Base-by-base conservation (phyloP, 2,888 invertebrate genomes). In the Metellina segmentata region DNA sequence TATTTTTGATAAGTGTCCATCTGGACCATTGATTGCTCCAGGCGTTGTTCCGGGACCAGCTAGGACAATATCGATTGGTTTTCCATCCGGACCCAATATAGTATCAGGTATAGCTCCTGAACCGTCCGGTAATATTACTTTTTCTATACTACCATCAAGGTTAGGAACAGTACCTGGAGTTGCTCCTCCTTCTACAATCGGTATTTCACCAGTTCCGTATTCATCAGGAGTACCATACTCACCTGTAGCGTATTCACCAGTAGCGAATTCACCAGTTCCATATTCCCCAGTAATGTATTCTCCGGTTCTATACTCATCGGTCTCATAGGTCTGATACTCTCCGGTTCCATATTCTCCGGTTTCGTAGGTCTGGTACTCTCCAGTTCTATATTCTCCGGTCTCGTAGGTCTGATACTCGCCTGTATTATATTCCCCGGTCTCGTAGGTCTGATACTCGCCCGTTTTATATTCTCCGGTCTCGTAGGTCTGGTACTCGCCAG, bases 41-140 rank as follows among this genome's bases (percentile, higher is more conserved):
- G 75, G 75, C 7, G 75, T 75, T 20, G 53, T 74, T 20, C 85
- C 87, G 48, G 87, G 87, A 34, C 87, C 79, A 8, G 78, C 87
- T 20, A 71, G 79, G 11, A 72, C 69, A n/a, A 87, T 78, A 52
- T 79, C 48, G 20, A 85, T 77, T 9, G 75, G 85, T 48, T 83
- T 52, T 4, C 87, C 79, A 71, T 79, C 72, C 20, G 79, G 79
- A 2, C 87, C 72, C 48, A 49, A 48, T 16, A 87, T 52, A 16
- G 53, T 52, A 13, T 49, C 74, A 51, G 74, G 53, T 8, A 52
- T 72, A 83, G 52, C 72, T 72, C 74, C 52, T 13, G n/a, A 16
- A 52, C 72, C 52, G 6, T 49, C 52, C 7, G 83, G 83, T 20
- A 83, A 20, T 51, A 51, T 83, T 9, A 83, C n/a, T 52, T 20